Percentiles rank a stretch among this genome's conserved stretches.
phyloP scores from a whole-genome alignment of 2,888 invertebrate genomes.

The Folsomia manolachei region DNA sequence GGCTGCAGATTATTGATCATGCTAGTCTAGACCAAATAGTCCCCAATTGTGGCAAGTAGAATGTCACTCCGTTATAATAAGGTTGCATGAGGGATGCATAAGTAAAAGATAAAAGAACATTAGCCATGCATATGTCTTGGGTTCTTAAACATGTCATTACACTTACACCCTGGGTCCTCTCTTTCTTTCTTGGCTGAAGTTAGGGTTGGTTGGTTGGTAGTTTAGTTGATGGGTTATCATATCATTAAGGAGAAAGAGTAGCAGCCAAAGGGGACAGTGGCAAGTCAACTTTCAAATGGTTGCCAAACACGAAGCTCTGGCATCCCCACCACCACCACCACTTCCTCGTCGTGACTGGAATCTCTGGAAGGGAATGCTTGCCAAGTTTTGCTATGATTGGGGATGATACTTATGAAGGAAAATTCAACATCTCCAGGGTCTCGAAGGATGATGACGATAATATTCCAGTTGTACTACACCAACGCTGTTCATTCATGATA shows the following conservation, averaged over 20 bases:
- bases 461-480: too few species aligned
- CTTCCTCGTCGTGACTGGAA: neutral
- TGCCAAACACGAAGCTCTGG: conserved; percentile 2
- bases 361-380: neutral
- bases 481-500: too few species aligned
- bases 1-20: too few species aligned
- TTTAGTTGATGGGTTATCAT: neutral
- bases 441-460: too few species aligned
- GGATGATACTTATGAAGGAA: too few species aligned
- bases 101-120: neutral
- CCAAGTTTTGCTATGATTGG: neutral
- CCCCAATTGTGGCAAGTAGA: too few species aligned
- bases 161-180: neutral
- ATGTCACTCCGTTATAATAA: too few species aligned
- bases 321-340: neutral
- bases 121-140: conserved; percentile 2
- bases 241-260: too few species aligned
- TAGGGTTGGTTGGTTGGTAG: neutral
- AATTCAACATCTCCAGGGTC: too few species aligned
- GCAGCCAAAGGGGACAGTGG: neutral
- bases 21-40: too few species aligned
- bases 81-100: too few species aligned
- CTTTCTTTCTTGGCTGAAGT: neutral
- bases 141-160: conserved; percentile 5
- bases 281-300: neutral